Evolutionary conservation across 2,888 invertebrate genomes (phyloP).

Genomic region (Horisme vitalbata): DNA sequence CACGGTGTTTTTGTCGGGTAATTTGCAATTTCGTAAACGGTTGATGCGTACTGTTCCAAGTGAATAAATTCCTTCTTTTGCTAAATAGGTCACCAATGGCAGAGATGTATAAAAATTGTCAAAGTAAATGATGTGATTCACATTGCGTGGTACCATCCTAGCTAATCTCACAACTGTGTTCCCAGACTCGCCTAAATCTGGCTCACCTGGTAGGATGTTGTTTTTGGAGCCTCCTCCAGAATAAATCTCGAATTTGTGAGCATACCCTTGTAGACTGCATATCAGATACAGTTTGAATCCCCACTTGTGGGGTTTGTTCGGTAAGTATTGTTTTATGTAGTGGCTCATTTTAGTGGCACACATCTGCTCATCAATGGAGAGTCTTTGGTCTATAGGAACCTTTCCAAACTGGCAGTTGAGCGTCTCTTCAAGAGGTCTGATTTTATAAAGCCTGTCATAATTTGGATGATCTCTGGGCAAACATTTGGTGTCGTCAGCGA

Average conservation of each 20-base stretch:
- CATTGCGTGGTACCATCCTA: constrained; percentile 39
- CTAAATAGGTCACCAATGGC: constrained; percentile 24
- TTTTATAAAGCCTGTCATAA: constrained; percentile 41
- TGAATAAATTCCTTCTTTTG: constrained; percentile 39
- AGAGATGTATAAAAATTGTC: constrained; percentile 16
- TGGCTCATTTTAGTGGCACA: constrained; percentile 28
- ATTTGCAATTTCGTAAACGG: constrained; percentile 41
- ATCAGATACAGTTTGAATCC: constrained; percentile 30
- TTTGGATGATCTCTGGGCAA: constrained; percentile 34
- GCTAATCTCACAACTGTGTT: constrained; percentile 41
- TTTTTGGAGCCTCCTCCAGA: constrained; percentile 38
- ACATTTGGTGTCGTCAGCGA: constrained; percentile 38
- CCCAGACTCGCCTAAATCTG: too few relatives aligned
- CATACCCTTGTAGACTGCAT: constrained; percentile 19
- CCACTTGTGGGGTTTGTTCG: constrained; percentile 32
- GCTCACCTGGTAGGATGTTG: constrained; percentile 35
- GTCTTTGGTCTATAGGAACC: constrained; percentile 24
- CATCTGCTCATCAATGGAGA: constrained; percentile 30
- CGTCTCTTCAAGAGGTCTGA: constrained; percentile 41
- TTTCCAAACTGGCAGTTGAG: constrained; percentile 27
- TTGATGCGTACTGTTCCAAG: constrained; percentile 41
- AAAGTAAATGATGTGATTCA: constrained; percentile 41
- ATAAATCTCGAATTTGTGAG: constrained; percentile 5
- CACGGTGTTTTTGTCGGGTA: constrained; percentile 19
- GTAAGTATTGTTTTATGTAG: constrained; percentile 29